Percentiles rank a stretch among this genome's conserved stretches.
phyloP scores from a whole-genome alignment of 2,113 vertebrate species.

The Myanophis thanlyinensis region DNA sequence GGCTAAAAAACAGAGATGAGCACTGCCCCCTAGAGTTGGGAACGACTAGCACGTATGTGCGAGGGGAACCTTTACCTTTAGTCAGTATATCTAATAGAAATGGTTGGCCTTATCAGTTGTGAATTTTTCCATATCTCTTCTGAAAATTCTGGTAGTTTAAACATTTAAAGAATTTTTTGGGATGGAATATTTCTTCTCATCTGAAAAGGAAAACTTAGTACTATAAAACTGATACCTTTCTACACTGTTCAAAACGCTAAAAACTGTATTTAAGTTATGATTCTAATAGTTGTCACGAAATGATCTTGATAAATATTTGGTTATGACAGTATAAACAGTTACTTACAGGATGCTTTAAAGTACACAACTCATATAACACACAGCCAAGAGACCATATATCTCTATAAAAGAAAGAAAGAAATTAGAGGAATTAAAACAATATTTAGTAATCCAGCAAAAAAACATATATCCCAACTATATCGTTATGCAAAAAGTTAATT shows the following conservation, averaged over 20 bases:
- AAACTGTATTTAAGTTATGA: background rate
- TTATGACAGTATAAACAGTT: constrained; percentile 37
- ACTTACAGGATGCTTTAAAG: constrained; percentile 87
- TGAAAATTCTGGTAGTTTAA: background rate
- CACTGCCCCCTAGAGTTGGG: too few relatives aligned
- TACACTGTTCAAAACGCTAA: background rate
- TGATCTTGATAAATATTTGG: constrained; percentile 1
- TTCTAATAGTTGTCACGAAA: background rate
- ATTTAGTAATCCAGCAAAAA: background rate
- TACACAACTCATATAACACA: constrained; percentile 87
- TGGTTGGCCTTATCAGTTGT: background rate
- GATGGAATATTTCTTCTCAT: background rate
- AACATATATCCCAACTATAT: background rate
- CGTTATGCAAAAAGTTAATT: background rate
- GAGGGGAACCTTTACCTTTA: too few relatives aligned
- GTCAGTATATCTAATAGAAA: background rate
- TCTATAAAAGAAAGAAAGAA: constrained; percentile 66
- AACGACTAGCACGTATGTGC: too few relatives aligned
- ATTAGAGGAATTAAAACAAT: constrained; percentile 26
- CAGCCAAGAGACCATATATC: constrained; percentile 93
- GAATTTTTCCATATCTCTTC: background rate
- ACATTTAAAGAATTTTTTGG: background rate
- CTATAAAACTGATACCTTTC: background rate
- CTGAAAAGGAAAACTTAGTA: background rate
- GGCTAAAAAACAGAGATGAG: too few relatives aligned